Evolutionary conservation across 2,113 vertebrate genomes (phyloP), one percentile per base, ranked within the genome.

Genomic region (Taurulus bubalis): DNA sequence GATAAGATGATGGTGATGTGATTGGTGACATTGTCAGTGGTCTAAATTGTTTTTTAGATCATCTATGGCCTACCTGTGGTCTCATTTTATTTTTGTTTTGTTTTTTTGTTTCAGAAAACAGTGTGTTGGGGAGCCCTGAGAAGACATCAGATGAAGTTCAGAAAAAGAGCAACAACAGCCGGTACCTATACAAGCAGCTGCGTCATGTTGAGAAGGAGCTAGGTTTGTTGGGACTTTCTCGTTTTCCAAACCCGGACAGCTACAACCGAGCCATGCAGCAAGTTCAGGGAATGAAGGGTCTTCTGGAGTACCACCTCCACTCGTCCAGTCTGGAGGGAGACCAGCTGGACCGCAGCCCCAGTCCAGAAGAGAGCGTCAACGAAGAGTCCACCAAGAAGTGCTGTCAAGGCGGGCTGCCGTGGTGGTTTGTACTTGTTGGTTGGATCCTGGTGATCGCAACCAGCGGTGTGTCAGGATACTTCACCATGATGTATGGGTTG

Each of bases 401-500:
- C 40, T 85, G 77, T 77, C 24, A 94, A 87, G 93, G 83, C 18
- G 95, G 97, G 49, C 93, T 98, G 71, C 98, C 98, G 18, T 97
- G 96, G 97, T 98, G 97, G 97, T 98, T 96, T 90, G 94, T 96
- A 64, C 96, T 97, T 84, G 89, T 98, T 7, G 98, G 94, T 34
- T 99, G 98, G 98, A 91, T 95, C 68, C 94, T 99, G 51, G 96
- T 99, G 79, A 94, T 86, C 0, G 93, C 92, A 55, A 98, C 97
- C 59, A 97, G 98, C 0, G 60, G 92, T 0, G 95, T 97, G 32
- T 97, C 97, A 0, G 97, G 93, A 64, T 99, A 97, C 93, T 98
- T 98, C 68, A 98, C 98, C 18, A 97, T 97, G 96, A 95, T 99
- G 80, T 98, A 98, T 0, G 97, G 97, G 42, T 92, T 99, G 76